A percentile compares a stretch with the other conserved stretches of the same genome.
Evolutionary conservation across 2,113 vertebrate species (phyloP).

Genomic region (Brevimyrus niger): DNA sequence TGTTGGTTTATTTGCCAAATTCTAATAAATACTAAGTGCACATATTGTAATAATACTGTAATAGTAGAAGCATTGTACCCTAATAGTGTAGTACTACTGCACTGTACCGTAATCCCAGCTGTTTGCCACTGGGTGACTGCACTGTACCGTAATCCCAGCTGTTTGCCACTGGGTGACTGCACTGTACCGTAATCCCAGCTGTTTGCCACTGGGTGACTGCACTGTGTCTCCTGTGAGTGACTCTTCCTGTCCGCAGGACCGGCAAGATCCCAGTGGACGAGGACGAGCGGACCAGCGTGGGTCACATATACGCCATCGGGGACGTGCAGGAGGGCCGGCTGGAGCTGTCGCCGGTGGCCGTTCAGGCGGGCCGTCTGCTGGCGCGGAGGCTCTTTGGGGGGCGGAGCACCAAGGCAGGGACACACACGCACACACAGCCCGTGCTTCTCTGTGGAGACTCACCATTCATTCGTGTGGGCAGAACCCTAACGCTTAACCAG

Average conservation of each 20-base stretch:
- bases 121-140: not conserved
- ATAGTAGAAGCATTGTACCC: not conserved
- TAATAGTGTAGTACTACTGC: not conserved
- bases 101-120: not conserved
- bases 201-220: not conserved
- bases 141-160: not conserved
- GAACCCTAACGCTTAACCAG: not conserved
- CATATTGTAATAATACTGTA: not conserved
- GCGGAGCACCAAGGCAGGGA: slow-evolving; percentile 51
- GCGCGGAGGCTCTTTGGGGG: slow-evolving; percentile 62
- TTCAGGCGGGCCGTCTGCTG: slow-evolving; percentile 68
- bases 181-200: not conserved
- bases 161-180: not conserved
- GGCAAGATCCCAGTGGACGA: slow-evolving; percentile 73
- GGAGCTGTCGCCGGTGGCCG: slow-evolving; percentile 70
- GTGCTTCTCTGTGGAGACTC: not conserved
- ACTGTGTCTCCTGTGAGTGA: not conserved
- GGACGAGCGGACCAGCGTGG: slow-evolving; percentile 67
- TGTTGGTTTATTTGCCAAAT: not conserved
- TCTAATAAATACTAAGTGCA: not conserved
- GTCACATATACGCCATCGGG: slow-evolving; percentile 68
- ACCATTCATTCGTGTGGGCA: not conserved
- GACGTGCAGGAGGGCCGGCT: slow-evolving; percentile 67
- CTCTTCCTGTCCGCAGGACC: slow-evolving; percentile 48
- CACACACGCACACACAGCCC: not conserved